Conservation (phyloP, 2,797 vertebrate species). For the Ceyx erithaca region DNA sequence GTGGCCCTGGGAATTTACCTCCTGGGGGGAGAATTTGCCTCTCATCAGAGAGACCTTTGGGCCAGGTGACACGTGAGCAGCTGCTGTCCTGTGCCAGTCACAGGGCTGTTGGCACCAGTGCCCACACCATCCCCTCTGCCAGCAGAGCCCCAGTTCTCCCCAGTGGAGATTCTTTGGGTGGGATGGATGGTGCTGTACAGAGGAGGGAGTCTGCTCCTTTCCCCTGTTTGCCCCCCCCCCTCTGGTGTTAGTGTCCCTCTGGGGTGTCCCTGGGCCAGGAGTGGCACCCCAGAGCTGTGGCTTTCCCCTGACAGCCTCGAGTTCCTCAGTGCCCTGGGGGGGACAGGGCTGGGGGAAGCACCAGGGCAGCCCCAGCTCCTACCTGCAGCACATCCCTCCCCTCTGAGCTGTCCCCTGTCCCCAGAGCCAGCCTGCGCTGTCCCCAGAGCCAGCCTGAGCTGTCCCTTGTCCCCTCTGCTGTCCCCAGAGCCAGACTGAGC, state of each 20-base stretch:
- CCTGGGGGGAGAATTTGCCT: neutral
- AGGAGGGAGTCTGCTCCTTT: neutral
- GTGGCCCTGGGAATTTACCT: neutral
- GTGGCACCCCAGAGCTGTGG: neutral
- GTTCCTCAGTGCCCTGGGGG: neutral
- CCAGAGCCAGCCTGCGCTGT: neutral
- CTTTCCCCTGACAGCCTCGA: rapidly evolving
- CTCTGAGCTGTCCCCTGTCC: neutral
- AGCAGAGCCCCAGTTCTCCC: neutral
- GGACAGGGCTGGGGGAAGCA: neutral
- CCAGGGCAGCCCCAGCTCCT: neutral
- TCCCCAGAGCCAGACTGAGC: too few species aligned
- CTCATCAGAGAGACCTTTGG: neutral
- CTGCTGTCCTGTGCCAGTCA: neutral
- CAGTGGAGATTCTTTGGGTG: neutral
- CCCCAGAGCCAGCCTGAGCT: neutral
- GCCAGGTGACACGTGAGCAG: neutral
- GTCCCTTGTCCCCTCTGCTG: too few species aligned
- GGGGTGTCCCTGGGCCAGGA: neutral
- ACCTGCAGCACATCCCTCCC: neutral
- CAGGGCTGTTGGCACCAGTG: neutral
- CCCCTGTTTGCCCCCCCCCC: neutral
- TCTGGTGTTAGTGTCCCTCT: neutral
- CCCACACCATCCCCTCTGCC: neutral
- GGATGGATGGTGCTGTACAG: rapidly evolving